Conservation (phyloP, 2,113 vertebrate species). For the Ailuropoda melanoleuca region DNA sequence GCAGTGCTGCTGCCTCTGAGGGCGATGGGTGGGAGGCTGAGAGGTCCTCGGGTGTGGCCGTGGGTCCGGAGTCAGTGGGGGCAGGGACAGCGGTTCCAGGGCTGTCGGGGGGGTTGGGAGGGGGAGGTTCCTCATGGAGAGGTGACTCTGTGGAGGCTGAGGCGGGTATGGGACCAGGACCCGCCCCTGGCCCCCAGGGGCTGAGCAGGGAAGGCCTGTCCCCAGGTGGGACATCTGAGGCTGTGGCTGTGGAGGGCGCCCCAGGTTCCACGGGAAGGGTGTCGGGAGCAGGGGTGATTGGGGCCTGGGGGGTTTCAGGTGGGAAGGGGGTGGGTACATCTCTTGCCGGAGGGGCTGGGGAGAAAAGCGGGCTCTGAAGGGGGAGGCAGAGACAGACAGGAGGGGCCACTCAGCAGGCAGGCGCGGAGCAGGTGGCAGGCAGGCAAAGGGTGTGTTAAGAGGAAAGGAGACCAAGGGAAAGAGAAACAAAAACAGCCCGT, state of each 20-base stretch:
- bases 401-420: conserved; percentile 67
- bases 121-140: conserved; percentile 75
- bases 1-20: conserved; percentile 45
- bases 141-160: conserved; percentile 59
- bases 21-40: conserved; percentile 12
- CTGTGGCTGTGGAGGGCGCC: conserved; percentile 52
- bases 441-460: conserved; percentile 33
- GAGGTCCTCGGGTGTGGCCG: conserved; percentile 45
- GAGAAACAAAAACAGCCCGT: conserved; percentile 79
- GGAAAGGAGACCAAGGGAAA: conserved; percentile 69
- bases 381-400: conserved; percentile 61
- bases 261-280: neutral
- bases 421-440: conserved; percentile 43
- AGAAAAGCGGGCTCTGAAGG: conserved; percentile 80
- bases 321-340: conserved; percentile 60
- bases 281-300: conserved; percentile 40
- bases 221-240: neutral
- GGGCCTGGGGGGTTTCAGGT: conserved; percentile 43
- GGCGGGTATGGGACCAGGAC: conserved; percentile 61
- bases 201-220: conserved; percentile 7
- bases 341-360: conserved; percentile 79
- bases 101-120: conserved; percentile 61
- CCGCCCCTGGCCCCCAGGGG: neutral
- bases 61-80: conserved; percentile 63
- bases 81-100: conserved; percentile 50